phyloP scores from a whole-genome alignment of 1,140 invertebrate species.

The Neotoxoptera formosana region DNA sequence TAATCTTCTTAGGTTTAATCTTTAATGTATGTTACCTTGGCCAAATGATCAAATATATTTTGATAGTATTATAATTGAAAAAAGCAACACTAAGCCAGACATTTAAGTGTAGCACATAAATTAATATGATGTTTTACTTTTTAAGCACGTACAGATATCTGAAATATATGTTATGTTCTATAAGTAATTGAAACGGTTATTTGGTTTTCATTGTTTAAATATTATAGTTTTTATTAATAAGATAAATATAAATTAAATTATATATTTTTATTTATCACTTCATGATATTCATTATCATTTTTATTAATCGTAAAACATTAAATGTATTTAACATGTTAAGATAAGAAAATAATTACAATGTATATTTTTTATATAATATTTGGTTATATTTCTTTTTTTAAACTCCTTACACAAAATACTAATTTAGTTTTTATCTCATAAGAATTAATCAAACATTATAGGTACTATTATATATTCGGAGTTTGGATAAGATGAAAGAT shows the following conservation, averaged over 20 bases:
- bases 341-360: not conserved
- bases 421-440: not conserved
- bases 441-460: not conserved
- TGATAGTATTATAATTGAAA: not conserved
- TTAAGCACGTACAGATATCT: not conserved
- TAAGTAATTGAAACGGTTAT: not conserved
- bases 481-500: not conserved
- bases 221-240: slow-evolving; percentile 1
- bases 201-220: slow-evolving; percentile 7
- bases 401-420: not conserved
- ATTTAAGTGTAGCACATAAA: not conserved
- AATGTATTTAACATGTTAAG: not conserved
- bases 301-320: not conserved
- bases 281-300: not conserved
- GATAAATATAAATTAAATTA: slow-evolving; percentile 1
- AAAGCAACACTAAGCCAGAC: not conserved
- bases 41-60: not conserved
- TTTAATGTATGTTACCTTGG: not conserved
- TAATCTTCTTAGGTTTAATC: slow-evolving; percentile 11
- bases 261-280: not conserved
- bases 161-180: not conserved
- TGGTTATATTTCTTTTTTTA: not conserved
- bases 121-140: not conserved
- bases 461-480: not conserved
- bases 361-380: not conserved